Evolutionary conservation across 2,797 vertebrate genomes (phyloP).

Genomic region (Acanthis flammea): DNA sequence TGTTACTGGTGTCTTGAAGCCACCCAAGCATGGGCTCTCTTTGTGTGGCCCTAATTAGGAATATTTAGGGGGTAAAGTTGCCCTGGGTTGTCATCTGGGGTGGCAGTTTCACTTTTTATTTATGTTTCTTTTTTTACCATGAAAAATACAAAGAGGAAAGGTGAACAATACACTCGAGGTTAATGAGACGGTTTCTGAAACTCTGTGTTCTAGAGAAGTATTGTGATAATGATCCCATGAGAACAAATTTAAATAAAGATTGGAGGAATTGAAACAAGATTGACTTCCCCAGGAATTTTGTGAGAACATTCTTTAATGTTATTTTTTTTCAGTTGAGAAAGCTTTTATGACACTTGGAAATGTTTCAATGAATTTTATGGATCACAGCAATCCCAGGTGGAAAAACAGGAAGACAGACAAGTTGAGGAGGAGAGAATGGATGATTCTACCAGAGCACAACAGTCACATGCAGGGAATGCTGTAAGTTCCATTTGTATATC

Average conservation of each 20-base stretch:
- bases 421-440: neutral
- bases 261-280: neutral
- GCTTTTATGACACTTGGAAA: neutral
- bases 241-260: conserved; percentile 3
- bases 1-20: neutral
- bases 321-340: neutral
- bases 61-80: neutral
- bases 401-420: neutral
- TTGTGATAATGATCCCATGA: neutral
- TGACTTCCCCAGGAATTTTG: neutral
- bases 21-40: fast-evolving
- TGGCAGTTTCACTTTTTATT: neutral
- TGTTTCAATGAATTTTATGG: neutral
- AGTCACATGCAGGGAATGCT: fast-evolving
- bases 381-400: neutral
- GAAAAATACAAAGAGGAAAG: neutral
- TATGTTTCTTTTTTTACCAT: neutral
- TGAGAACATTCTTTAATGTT: neutral
- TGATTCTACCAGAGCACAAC: neutral
- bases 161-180: neutral
- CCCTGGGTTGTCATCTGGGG: neutral
- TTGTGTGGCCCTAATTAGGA: neutral
- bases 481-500: neutral
- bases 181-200: neutral
- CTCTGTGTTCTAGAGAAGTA: neutral